A percentile compares a stretch with the other conserved stretches of the same genome.
Evolutionary conservation across 2,113 vertebrate species (phyloP).

Genomic region (Prietella phreatophila): DNA sequence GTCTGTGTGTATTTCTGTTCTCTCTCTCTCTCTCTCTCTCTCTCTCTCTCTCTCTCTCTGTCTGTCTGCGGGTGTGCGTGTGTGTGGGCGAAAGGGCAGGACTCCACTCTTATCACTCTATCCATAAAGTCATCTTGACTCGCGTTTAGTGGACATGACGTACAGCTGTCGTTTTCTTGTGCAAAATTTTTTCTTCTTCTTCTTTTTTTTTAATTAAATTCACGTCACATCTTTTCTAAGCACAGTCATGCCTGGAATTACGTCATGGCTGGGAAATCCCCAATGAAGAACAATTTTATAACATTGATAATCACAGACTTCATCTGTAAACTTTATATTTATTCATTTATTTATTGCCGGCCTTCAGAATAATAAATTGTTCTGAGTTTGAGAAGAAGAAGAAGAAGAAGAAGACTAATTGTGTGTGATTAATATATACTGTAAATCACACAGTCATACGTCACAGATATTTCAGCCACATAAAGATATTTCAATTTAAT

Average conservation of each 20-base stretch:
- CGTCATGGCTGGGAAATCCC: neutral
- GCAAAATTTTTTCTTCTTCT: too few species aligned
- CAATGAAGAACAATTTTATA: neutral
- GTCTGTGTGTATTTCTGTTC: neutral
- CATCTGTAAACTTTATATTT: neutral
- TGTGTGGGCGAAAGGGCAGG: constrained; percentile 45
- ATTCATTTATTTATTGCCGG: neutral
- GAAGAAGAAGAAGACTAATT: neutral
- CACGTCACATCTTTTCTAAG: neutral
- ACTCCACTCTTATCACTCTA: constrained; percentile 59
- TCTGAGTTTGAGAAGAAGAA: neutral
- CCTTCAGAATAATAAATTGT: neutral
- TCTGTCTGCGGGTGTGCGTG: neutral
- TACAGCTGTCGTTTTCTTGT: constrained; percentile 4
- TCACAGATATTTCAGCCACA: neutral
- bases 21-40: neutral
- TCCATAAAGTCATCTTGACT: constrained; percentile 44
- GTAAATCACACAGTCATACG: neutral
- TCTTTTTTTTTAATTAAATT: too few species aligned
- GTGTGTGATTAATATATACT: neutral
- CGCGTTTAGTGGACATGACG: constrained; percentile 7
- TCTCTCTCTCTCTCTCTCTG: constrained; percentile 4
- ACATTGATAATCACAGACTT: neutral
- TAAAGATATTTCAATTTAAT: neutral
- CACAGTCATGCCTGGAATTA: neutral